Evolutionary conservation across 1,140 invertebrate genomes (phyloP), one percentile per base, ranked within the genome.

Genomic region (Heliconius eleuchia): DNA sequence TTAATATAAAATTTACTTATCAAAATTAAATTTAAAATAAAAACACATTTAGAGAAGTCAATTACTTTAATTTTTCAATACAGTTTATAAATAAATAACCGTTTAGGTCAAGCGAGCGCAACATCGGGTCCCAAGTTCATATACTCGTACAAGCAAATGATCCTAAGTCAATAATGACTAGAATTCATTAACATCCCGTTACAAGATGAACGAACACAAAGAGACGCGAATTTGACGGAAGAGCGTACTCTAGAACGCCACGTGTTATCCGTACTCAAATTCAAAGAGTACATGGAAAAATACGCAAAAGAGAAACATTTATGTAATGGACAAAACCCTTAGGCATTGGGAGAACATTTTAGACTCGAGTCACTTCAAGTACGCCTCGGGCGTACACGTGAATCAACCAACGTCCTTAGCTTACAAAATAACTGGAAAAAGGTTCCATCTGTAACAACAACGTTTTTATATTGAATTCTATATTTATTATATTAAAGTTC

Each of bases 301-400:
- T 85, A 82, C 74, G 83, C 80, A 82, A 85, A 85, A 79, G 81
- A 78, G 82, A 82, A 86, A 86, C 84, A 85, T 86, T 86, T 82
- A 84, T 85, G 84, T 86, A 85, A 85, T 82, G 82, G 82, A 85
- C 84, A 80, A 85, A 82, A 74, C 80, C 84, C 82, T 75, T 57
- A 74, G 79, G 84, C 75, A 74, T 82, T 80, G 74, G 74, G 80
- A 80, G 85, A 88, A 87, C 84, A 88, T 87, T 87, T 74, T 84
- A 85, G 83, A 86, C 83, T 81, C 78, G 84, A 89, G 88, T 86
- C 88, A 88, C 86, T 88, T 88, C 83, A 85, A 85, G 77, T 81
- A 71, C 73, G 85, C 83, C 80, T 78, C 75, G 71, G 84, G 80
- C 72, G 74, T 80, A 83, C 77, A 80, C 74, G 37, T 80, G 83